Evolutionary conservation across 2,888 invertebrate genomes (phyloP).

Genomic region (Druceiella hillmani): DNA sequence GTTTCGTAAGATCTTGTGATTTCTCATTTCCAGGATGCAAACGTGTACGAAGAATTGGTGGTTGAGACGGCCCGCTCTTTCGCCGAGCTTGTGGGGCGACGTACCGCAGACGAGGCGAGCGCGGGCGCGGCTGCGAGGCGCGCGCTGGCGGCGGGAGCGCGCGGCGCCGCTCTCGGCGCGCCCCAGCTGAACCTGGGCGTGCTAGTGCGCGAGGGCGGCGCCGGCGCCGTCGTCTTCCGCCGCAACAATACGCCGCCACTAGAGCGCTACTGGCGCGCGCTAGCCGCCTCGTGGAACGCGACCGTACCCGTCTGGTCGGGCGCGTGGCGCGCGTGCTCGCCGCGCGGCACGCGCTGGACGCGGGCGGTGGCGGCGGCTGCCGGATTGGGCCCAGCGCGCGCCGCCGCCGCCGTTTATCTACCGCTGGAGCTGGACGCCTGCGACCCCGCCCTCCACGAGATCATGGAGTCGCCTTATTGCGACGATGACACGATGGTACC

Average conservation of each 20-base stretch:
- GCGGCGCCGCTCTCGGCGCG: slow-evolving; percentile 43
- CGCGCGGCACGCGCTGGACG: slow-evolving; percentile 38
- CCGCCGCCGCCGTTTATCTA: slow-evolving; percentile 57
- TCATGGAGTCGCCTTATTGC: slow-evolving; percentile 51
- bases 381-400: slow-evolving; percentile 40
- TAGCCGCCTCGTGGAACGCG: slow-evolving; percentile 48
- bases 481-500: slow-evolving; percentile 35
- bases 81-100: slow-evolving; percentile 42
- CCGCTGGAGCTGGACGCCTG: slow-evolving; percentile 65
- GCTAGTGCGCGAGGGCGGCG: no score
- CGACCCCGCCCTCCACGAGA: slow-evolving; percentile 60
- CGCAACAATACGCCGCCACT: slow-evolving; percentile 47
- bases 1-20: slow-evolving; percentile 20
- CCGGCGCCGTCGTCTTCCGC: slow-evolving; percentile 42
- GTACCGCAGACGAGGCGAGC: slow-evolving; percentile 38
- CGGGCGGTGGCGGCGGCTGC: slow-evolving; percentile 45
- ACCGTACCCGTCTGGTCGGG: slow-evolving; percentile 43
- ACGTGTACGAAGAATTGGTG: slow-evolving; percentile 42
- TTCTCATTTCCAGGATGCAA: slow-evolving; percentile 34
- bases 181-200: slow-evolving; percentile 48
- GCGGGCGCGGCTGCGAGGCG: slow-evolving; percentile 36
- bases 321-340: slow-evolving; percentile 46
- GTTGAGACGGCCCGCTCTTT: slow-evolving; percentile 44
- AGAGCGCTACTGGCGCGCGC: slow-evolving; percentile 51
- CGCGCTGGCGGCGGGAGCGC: slow-evolving; percentile 38